Conservation (phyloP, 2,888 invertebrate genomes). For the Melolontha melolontha region DNA sequence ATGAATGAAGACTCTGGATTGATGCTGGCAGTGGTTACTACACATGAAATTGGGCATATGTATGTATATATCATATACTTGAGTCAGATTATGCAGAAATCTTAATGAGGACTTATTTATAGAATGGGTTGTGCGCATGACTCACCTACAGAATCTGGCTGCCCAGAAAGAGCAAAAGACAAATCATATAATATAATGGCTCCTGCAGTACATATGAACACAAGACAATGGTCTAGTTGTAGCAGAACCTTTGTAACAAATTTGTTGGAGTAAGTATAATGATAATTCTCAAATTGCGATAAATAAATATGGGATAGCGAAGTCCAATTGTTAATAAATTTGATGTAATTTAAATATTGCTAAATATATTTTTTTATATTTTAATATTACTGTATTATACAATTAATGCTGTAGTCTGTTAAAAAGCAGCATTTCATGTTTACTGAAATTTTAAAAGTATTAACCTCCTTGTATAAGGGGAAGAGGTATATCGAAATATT, state of each 20-base stretch:
- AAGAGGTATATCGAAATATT: too few relatives aligned
- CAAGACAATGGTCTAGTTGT: constrained; percentile 72
- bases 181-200: constrained; percentile 71
- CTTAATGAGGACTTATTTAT: constrained; percentile 39
- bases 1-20: constrained; percentile 78
- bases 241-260: constrained; percentile 69
- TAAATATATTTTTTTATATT: too few relatives aligned
- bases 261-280: constrained; percentile 69
- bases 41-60: constrained; percentile 80
- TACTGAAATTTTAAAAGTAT: too few relatives aligned
- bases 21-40: constrained; percentile 72
- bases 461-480: too few relatives aligned
- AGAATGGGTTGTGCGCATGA: constrained; percentile 67
- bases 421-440: too few relatives aligned
- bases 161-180: constrained; percentile 65
- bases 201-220: constrained; percentile 68
- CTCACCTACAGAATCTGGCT: constrained; percentile 61
- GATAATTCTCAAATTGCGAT: too few relatives aligned
- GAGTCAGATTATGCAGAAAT: neutral
- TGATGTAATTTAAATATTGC: too few relatives aligned
- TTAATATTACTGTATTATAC: too few relatives aligned
- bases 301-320: too few relatives aligned
- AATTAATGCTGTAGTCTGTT: too few relatives aligned
- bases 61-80: constrained; percentile 60
- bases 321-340: too few relatives aligned